A percentile compares a stretch with the other conserved stretches of the same genome.
Evolutionary conservation across 2,113 vertebrate species (phyloP).

Genomic region (Cichladusa arquata): DNA sequence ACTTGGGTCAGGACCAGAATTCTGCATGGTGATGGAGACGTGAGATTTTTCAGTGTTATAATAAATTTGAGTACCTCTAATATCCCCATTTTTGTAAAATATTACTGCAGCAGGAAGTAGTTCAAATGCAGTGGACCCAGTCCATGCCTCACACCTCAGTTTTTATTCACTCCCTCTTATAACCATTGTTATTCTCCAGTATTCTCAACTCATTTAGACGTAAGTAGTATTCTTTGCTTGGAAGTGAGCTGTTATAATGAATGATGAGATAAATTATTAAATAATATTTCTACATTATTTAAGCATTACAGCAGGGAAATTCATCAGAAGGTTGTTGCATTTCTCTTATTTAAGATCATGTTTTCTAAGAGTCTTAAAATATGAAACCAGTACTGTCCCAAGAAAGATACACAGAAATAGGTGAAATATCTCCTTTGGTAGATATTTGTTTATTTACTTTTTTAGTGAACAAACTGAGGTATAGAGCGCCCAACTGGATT

Average conservation of each 20-base stretch:
- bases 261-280: neutral
- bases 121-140: fast-evolving
- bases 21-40: fast-evolving
- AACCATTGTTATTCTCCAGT: neutral
- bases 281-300: neutral
- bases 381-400: neutral
- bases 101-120: neutral
- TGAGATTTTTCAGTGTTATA: neutral
- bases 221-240: neutral
- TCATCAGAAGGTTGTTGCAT: neutral
- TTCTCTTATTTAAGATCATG: neutral
- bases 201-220: neutral
- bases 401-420: neutral
- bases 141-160: neutral
- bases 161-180: neutral
- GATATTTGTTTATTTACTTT: too few species aligned
- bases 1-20: neutral
- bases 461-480: neutral
- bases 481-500: neutral
- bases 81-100: neutral
- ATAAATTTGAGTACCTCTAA: neutral
- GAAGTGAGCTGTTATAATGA: neutral
- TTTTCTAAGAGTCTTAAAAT: neutral
- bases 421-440: neutral
- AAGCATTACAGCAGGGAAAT: neutral